Percentiles rank a stretch among this genome's conserved stretches.
phyloP scores from a whole-genome alignment of 2,797 vertebrate species.

The Characodon lateralis region DNA sequence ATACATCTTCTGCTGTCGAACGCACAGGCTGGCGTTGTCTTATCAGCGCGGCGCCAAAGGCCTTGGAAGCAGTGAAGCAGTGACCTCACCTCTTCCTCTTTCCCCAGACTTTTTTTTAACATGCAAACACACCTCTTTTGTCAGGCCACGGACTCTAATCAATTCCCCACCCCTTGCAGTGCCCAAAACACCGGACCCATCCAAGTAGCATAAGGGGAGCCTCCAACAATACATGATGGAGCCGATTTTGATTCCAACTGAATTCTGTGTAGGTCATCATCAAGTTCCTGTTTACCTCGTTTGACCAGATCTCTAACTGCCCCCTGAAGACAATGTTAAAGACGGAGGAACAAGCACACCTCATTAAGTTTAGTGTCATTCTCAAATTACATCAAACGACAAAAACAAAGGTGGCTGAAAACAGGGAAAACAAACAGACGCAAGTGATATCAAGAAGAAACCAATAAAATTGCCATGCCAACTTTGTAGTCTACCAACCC shows the following conservation, averaged over 20 bases:
- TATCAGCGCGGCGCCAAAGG: constrained; percentile 68
- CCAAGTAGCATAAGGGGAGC: constrained; percentile 41
- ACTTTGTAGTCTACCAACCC: constrained; percentile 37
- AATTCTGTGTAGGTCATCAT: constrained; percentile 12
- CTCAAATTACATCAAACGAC: not conserved
- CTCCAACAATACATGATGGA: constrained; percentile 71
- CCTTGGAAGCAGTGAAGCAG: constrained; percentile 49
- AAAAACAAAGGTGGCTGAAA: constrained; percentile 29
- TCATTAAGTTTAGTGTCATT: not conserved
- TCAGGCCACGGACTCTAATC: constrained; percentile 60
- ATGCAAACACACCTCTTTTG: constrained; percentile 76
- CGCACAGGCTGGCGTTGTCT: constrained; percentile 57
- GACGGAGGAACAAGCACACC: not conserved
- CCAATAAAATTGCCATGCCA: constrained; percentile 73
- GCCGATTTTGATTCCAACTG: constrained; percentile 66
- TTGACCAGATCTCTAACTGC: not conserved
- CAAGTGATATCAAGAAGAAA: constrained; percentile 46
- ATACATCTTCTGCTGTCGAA: constrained; percentile 82
- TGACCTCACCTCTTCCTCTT: constrained; percentile 47
- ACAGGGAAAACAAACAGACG: constrained; percentile 11
- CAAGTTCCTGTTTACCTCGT: constrained; percentile 14
- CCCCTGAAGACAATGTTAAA: not conserved
- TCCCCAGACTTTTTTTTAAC: constrained; percentile 54
- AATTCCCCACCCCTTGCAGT: constrained; percentile 40
- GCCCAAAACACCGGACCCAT: constrained; percentile 34